Evolutionary conservation across 2,113 vertebrate species (phyloP).

Genomic region (Myiozetetes cayanensis): DNA sequence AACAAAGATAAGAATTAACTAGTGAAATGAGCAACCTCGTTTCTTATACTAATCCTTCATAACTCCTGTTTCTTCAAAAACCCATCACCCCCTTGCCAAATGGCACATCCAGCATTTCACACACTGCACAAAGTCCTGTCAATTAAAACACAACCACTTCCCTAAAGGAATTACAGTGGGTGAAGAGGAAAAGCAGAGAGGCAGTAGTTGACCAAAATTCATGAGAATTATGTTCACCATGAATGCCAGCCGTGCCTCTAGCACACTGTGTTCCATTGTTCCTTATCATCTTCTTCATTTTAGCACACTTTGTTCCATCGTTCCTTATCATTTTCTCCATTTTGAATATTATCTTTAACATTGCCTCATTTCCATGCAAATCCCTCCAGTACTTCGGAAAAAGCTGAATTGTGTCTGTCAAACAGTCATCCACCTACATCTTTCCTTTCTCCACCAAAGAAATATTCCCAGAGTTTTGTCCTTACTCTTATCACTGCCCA

Average conservation of each 20-base stretch:
- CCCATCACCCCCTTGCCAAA: not conserved
- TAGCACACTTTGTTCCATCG: not conserved
- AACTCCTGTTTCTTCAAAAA: not conserved
- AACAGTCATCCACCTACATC: not conserved
- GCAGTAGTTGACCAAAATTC: not conserved
- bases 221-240: not conserved
- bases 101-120: not conserved
- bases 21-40: not conserved
- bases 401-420: not conserved
- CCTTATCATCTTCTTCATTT: not conserved
- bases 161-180: not conserved
- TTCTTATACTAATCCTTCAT: not conserved
- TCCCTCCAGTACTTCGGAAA: not conserved
- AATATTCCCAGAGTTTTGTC: not conserved
- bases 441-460: constrained; percentile 7
- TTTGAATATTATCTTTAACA: not conserved
- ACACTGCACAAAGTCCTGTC: not conserved
- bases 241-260: not conserved
- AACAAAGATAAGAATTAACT: not conserved
- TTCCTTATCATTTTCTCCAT: not conserved
- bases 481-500: not conserved
- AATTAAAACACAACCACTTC: not conserved
- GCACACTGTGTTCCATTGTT: not conserved
- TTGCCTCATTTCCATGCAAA: not conserved
- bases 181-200: not conserved